Conservation (phyloP, 2,797 vertebrate genomes). For the Macropus fuliginosus region DNA sequence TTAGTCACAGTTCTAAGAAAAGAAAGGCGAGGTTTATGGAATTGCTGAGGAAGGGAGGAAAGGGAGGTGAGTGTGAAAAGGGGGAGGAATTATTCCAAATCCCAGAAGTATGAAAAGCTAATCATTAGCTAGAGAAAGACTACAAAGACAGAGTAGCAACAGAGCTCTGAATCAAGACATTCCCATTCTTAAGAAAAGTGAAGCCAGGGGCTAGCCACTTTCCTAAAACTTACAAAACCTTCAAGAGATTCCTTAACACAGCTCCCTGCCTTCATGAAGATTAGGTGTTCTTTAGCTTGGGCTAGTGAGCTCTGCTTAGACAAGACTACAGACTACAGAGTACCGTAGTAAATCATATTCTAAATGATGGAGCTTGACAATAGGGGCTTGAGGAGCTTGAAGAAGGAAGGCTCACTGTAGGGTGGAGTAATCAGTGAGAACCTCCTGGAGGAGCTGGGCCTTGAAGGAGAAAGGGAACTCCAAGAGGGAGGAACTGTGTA, state of each 20-base stretch:
- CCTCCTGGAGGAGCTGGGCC: background rate
- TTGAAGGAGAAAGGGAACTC: background rate
- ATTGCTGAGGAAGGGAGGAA: background rate
- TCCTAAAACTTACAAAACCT: background rate
- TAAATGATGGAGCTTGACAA: background rate
- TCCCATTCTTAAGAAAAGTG: background rate
- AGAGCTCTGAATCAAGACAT: background rate
- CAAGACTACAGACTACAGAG: background rate
- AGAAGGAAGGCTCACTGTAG: background rate
- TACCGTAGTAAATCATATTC: background rate
- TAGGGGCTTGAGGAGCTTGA: background rate
- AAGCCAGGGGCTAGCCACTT: background rate
- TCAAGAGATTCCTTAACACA: background rate
- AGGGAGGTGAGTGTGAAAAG: background rate
- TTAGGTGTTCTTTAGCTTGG: background rate
- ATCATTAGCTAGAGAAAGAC: background rate
- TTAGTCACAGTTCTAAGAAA: background rate
- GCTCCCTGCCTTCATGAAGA: background rate
- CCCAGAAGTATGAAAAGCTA: background rate
- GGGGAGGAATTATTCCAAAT: background rate
- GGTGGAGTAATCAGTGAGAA: background rate
- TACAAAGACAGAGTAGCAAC: background rate
- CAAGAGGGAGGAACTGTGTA: background rate
- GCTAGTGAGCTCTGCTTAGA: background rate
- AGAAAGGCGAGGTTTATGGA: background rate